Conservation (phyloP, 2,113 vertebrate genomes). For the Heloderma charlesbogerti region DNA sequence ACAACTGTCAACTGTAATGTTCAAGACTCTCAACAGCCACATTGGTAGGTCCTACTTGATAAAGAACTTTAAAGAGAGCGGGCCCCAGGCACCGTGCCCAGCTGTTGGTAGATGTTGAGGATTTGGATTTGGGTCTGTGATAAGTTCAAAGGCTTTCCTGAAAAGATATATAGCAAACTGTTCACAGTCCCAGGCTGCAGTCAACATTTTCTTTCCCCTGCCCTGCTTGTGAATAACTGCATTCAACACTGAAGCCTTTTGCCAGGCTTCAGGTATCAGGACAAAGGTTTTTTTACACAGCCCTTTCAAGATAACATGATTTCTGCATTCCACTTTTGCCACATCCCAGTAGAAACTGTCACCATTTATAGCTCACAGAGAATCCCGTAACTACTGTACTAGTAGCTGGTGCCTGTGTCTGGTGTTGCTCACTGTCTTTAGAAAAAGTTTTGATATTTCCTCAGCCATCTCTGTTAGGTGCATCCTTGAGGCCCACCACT, state of each 20-base stretch:
- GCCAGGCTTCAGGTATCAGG: neutral
- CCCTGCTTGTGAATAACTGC: neutral
- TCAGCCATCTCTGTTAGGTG: rapidly evolving
- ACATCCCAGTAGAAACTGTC: neutral
- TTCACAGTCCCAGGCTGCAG: neutral
- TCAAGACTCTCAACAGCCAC: constrained; percentile 16
- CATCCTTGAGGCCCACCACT: neutral
- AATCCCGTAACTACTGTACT: neutral
- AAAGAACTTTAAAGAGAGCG: constrained; percentile 21
- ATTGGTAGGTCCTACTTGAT: constrained; percentile 5
- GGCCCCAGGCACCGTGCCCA: neutral
- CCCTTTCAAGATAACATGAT: constrained; percentile 7
- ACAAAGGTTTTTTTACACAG: neutral
- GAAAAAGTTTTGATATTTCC: neutral
- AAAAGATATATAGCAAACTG: constrained; percentile 11
- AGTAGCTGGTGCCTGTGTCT: neutral
- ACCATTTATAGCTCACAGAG: neutral
- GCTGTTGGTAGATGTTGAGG: neutral
- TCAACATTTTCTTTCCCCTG: neutral
- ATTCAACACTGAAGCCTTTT: constrained; percentile 17
- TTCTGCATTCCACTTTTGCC: neutral
- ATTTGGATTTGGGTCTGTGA: constrained; percentile 15
- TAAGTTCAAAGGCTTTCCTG: constrained; percentile 25
- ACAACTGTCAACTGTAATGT: constrained; percentile 34
- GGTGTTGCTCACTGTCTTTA: rapidly evolving